Evolutionary conservation across 2,888 invertebrate species (phyloP).

Genomic region (Mylabris sibirica): DNA sequence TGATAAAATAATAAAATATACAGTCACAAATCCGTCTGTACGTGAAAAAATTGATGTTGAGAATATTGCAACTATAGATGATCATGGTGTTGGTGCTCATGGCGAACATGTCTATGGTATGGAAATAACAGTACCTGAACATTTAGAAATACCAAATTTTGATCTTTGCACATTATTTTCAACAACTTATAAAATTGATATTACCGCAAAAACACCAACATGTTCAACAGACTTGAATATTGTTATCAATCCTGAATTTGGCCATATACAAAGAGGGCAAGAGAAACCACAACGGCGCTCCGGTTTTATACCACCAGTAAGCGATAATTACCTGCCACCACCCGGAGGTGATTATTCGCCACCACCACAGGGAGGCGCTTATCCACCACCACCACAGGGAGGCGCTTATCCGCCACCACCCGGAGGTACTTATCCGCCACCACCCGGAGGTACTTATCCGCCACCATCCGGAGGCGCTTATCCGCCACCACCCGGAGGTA

Average conservation of each 20-base stretch:
- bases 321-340: slow-evolving; percentile 16
- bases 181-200: slow-evolving; percentile 40
- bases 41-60: slow-evolving; percentile 37
- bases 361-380: slow-evolving; percentile 16
- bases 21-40: neutral
- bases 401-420: slow-evolving; percentile 16
- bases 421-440: slow-evolving; percentile 18
- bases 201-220: slow-evolving; percentile 16
- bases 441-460: too few relatives aligned
- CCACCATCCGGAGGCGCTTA: slow-evolving; percentile 20
- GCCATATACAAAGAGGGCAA: slow-evolving; percentile 38
- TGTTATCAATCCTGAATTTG: slow-evolving; percentile 40
- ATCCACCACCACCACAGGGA: too few relatives aligned
- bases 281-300: neutral
- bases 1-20: neutral
- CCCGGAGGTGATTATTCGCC: slow-evolving; percentile 19
- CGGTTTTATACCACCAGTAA: neutral
- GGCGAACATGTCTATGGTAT: slow-evolving; percentile 52
- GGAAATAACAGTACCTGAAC: slow-evolving; percentile 42
- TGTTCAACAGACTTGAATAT: slow-evolving; percentile 37
- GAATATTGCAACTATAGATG: slow-evolving; percentile 38
- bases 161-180: slow-evolving; percentile 45
- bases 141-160: slow-evolving; percentile 48
- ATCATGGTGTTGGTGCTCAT: slow-evolving; percentile 54
- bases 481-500: too few relatives aligned